Base-by-base conservation (phyloP, 2,797 vertebrate genomes). In the Sebastes kiyomatsui region DNA sequence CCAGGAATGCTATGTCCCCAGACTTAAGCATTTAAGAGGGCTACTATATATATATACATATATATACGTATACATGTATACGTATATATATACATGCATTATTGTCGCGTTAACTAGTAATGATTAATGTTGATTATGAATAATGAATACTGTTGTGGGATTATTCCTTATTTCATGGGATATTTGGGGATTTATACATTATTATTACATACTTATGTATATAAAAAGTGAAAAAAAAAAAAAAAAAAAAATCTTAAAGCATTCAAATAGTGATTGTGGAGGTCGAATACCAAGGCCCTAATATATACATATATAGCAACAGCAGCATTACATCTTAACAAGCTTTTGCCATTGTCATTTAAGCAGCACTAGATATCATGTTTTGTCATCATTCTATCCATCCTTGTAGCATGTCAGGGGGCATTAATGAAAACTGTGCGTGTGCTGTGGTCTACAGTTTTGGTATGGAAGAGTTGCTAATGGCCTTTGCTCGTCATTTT, bases 1-100 rank as follows among this genome's bases (percentile, higher is more conserved):
- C 65, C 58, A 71, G 70, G 72, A 90, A 94, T 93, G 38, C 81
- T 73, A 90, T 93, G 82, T 85, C 80, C 68, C 62, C 78, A 81
- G 87, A 70, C 70, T 78, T 82, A 88, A 84, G 67, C 58, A 61
- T 60, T 71, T 75, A 67, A 72, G 27, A 79, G 27, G 59, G 11
- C 52, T 49, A 49, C 46, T 49, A 49, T 49, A 49, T 20, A 20
- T 49, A 49, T 49, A 16, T 46, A 46, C 8, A 8, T 20, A 49
- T 20, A 20, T 20, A 42, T 14, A 42, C 2, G 0, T 46, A 46
- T 46, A 46, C 2, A 18, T 16, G 1, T 7, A 18, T 18, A 46
- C 5, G 0, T 38, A 33, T 14, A 38, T 42, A 16, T 16, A 42
- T 16, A 42, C 4, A 35, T 42, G 13, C 6, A 42, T 42, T 42